A percentile compares a stretch with the other conserved stretches of the same genome.
Evolutionary conservation across 2,888 invertebrate species (phyloP).

Genomic region (Drosophila putrida): DNA sequence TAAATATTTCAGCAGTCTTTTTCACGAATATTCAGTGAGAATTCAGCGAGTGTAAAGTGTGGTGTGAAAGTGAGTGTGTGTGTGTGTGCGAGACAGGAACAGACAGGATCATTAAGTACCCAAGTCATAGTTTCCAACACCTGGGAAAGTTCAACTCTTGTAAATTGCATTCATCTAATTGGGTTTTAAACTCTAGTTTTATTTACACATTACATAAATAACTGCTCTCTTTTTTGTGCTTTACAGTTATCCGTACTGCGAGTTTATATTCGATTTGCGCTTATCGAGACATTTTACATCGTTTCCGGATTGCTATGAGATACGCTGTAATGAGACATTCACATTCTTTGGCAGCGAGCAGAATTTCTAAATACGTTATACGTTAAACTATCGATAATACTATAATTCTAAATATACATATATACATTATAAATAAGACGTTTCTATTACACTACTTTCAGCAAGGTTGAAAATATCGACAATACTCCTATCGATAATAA

Average conservation of each 20-base stretch:
- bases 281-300: slow-evolving; percentile 83
- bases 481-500: background rate
- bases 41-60: background rate
- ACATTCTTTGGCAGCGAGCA: slow-evolving; percentile 73
- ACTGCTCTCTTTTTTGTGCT: background rate
- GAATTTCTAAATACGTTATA: slow-evolving; percentile 21
- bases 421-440: background rate
- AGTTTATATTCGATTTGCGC: slow-evolving; percentile 84
- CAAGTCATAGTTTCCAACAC: background rate
- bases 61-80: background rate
- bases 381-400: slow-evolving; percentile 13
- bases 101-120: background rate
- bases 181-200: background rate
- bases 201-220: background rate
- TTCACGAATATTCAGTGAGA: slow-evolving; percentile 14
- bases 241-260: slow-evolving; percentile 83
- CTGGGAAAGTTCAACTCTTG: background rate
- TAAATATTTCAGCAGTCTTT: slow-evolving; percentile 41
- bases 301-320: slow-evolving; percentile 82
- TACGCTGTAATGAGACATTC: slow-evolving; percentile 84
- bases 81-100: background rate
- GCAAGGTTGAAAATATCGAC: background rate
- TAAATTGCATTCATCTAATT: background rate
- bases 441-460: background rate
- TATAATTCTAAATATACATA: slow-evolving; percentile 4